Conservation (phyloP, 2,888 invertebrate species). For the Drosophila picticornis region DNA sequence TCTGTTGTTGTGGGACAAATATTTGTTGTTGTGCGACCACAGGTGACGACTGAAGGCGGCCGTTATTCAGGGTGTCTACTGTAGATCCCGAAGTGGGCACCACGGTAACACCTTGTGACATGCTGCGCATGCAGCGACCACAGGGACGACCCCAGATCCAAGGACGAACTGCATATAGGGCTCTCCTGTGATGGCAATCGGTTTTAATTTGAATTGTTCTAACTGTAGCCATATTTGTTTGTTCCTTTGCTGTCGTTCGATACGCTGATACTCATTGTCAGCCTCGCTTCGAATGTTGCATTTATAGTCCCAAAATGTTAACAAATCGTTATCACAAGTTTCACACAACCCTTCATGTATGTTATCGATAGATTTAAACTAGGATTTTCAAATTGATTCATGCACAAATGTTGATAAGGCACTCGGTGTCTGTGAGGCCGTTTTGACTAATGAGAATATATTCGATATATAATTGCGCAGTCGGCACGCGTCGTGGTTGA, state of each 20-base stretch:
- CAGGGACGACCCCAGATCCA: conserved; percentile 1
- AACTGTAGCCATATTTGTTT: not conserved
- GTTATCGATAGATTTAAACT: not conserved
- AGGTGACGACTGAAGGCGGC: conserved; percentile 5
- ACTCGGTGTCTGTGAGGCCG: not conserved
- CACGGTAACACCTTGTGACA: not conserved
- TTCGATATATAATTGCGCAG: not conserved
- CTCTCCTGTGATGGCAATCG: not conserved
- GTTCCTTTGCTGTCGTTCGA: not conserved
- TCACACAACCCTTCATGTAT: not conserved
- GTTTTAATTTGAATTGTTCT: not conserved
- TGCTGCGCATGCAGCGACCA: not conserved
- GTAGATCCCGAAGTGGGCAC: conserved; percentile 20
- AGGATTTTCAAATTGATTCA: not conserved
- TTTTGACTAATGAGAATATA: not conserved
- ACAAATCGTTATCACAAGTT: not conserved
- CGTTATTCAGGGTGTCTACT: conserved; percentile 14
- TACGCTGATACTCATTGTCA: not conserved
- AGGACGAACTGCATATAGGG: not conserved
- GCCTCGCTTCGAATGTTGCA: not conserved
- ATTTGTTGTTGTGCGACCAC: conserved; percentile 28
- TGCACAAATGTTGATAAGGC: not conserved
- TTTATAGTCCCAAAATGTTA: not conserved
- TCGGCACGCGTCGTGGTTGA: not conserved
- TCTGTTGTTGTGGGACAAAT: conserved; percentile 10